Percentiles rank a stretch among this genome's conserved stretches.
These are phyloP conservation scores for Drosophila fuyamai DNA, from an alignment of 1,140 invertebrate genomes.

Conservation along the genomic window DNA sequence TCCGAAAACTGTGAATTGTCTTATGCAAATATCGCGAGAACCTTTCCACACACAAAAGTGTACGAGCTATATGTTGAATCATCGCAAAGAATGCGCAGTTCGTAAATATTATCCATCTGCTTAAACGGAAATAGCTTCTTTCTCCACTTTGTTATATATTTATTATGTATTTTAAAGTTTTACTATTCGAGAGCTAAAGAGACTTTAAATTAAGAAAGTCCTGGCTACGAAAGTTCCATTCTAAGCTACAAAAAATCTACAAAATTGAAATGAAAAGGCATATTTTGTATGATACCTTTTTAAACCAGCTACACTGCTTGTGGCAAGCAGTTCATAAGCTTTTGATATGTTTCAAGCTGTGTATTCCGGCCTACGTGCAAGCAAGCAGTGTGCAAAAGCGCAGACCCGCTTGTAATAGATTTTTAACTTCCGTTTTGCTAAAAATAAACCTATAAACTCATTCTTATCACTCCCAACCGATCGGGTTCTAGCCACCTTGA, in stretches of 20 bases:
- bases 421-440: constrained; percentile 43
- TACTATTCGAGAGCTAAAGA: too few species aligned
- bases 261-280: too few species aligned
- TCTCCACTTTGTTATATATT: neutral
- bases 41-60: constrained; percentile 15
- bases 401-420: constrained; percentile 2
- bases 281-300: too few species aligned
- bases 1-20: constrained; percentile 49
- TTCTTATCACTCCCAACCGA: constrained; percentile 35
- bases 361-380: neutral
- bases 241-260: too few species aligned
- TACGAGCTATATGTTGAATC: constrained; percentile 19
- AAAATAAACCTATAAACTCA: constrained; percentile 30
- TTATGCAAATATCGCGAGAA: constrained; percentile 43
- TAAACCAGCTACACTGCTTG: neutral
- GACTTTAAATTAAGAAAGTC: too few species aligned
- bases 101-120: constrained; percentile 1
- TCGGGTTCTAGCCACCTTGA: constrained; percentile 57
- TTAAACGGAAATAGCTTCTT: constrained; percentile 21
- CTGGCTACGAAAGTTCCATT: too few species aligned
- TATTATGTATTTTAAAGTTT: too few species aligned
- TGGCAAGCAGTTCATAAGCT: constrained; percentile 13
- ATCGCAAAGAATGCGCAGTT: constrained; percentile 39
- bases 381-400: constrained; percentile 3
- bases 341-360: constrained; percentile 1